Conservation (phyloP, 2,797 vertebrate species). For the Chiloscyllium punctatum region DNA sequence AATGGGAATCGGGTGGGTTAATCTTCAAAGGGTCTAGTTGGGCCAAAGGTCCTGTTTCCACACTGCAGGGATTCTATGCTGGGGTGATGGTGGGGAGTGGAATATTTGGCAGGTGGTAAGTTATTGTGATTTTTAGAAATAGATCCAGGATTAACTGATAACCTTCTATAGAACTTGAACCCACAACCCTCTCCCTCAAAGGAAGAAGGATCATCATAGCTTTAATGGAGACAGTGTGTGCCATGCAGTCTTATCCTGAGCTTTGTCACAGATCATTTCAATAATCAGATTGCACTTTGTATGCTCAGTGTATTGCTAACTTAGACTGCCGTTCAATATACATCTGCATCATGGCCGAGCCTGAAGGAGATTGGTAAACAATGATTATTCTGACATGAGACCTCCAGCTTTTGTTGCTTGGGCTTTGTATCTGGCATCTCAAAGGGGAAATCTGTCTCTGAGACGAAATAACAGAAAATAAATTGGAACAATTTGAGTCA, state of each 20-base stretch:
- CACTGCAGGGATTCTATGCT: no score
- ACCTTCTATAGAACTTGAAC: background rate
- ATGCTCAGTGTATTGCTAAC: background rate
- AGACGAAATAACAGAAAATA: background rate
- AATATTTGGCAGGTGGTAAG: no score
- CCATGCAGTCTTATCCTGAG: background rate
- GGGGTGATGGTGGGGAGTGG: no score
- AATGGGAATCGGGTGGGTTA: no score
- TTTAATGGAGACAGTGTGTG: background rate
- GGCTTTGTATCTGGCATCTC: background rate
- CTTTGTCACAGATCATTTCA: background rate
- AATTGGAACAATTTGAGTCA: conserved; percentile 34
- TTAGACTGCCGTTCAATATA: background rate
- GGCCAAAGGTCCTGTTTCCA: no score
- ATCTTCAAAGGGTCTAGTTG: no score
- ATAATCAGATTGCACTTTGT: background rate
- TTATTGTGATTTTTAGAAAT: background rate
- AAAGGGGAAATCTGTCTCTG: background rate
- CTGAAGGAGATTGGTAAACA: background rate
- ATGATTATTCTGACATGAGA: background rate
- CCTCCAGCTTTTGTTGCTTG: background rate
- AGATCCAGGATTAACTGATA: background rate
- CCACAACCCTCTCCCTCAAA: background rate
- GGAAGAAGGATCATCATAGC: background rate
- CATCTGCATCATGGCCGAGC: background rate